Evolutionary conservation across 2,888 invertebrate genomes (phyloP).

Genomic region (Drosophila sordidapex): DNA sequence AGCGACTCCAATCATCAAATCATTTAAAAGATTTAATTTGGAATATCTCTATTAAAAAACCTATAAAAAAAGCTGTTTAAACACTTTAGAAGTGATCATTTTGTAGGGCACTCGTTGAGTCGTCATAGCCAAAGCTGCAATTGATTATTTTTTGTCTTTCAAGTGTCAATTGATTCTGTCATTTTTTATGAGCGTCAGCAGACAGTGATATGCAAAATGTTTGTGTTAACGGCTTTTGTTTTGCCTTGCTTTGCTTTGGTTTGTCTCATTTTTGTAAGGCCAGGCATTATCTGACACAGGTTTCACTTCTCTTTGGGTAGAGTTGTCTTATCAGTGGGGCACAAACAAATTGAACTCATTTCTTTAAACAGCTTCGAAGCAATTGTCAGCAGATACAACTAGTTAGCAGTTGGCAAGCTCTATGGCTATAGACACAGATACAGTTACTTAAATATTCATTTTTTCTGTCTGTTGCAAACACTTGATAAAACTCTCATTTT

Average conservation of each 20-base stretch:
- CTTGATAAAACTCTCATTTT: background rate
- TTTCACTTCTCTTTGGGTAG: background rate
- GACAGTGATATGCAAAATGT: conserved; percentile 74
- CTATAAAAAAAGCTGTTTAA: background rate
- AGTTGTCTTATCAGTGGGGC: conserved; percentile 60
- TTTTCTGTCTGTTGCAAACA: background rate
- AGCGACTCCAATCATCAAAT: background rate
- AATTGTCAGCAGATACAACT: conserved; percentile 40
- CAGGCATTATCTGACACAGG: conserved; percentile 41
- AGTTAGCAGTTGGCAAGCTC: conserved; percentile 23
- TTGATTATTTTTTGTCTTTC: conserved; percentile 65
- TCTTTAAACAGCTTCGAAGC: conserved; percentile 73
- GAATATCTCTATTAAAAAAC: background rate
- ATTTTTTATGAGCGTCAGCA: conserved; percentile 40
- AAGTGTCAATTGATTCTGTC: conserved; percentile 48
- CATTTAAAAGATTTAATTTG: background rate
- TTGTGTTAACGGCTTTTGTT: conserved; percentile 46
- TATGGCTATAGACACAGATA: conserved; percentile 23
- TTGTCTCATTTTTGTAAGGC: conserved; percentile 7
- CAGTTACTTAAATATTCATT: conserved; percentile 51
- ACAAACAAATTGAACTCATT: conserved; percentile 77
- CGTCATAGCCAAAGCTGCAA: conserved; percentile 10
- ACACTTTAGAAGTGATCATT: fast-evolving
- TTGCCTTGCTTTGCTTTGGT: conserved; percentile 10
- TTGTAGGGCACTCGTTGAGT: conserved; percentile 4